phyloP scores from a whole-genome alignment of 2,113 vertebrate species.

The Sterrhoptilus dennistouni region DNA sequence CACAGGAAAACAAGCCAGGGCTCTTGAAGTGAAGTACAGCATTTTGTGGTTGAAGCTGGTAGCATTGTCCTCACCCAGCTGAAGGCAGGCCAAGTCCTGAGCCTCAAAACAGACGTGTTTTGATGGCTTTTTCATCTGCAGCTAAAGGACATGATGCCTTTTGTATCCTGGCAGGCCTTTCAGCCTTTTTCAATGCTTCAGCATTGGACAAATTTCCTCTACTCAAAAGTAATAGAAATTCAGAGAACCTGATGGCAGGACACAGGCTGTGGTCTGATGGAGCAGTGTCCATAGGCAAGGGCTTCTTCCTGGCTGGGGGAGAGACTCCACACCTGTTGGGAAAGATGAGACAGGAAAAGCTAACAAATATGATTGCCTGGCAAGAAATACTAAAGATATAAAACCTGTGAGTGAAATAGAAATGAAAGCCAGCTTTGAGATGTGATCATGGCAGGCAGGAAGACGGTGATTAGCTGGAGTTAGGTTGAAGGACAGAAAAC shows the following conservation, averaged over 20 bases:
- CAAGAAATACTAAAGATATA: no score
- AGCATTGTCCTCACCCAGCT: not conserved
- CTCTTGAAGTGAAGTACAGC: not conserved
- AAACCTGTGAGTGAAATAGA: no score
- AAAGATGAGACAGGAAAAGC: no score
- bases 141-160: not conserved
- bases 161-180: not conserved
- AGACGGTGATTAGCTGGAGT: no score
- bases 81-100: not conserved
- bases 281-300: not conserved
- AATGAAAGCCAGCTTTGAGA: no score
- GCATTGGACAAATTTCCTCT: not conserved
- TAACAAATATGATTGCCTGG: no score
- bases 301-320: not conserved
- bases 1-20: not conserved
- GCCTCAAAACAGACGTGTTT: not conserved
- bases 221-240: not conserved
- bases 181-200: not conserved
- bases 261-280: not conserved
- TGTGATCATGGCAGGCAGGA: no score
- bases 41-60: not conserved
- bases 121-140: not conserved
- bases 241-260: not conserved
- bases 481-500: no score
- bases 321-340: not conserved